Evolutionary conservation across 2,888 invertebrate species (phyloP).

Genomic region (Microdon myrmicae): DNA sequence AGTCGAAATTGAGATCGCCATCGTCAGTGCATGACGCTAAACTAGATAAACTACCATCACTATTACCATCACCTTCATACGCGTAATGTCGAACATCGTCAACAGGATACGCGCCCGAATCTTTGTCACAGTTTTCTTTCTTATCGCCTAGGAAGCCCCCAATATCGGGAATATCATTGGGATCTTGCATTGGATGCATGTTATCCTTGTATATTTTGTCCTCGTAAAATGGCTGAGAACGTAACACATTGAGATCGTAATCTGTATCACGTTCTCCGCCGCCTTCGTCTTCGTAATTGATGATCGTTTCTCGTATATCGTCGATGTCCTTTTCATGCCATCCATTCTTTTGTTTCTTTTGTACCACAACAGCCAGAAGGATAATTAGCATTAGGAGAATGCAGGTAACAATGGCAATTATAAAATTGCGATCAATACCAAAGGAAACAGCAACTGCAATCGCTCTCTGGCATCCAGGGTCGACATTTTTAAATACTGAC

Average conservation of each 20-base stretch:
- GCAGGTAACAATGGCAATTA: constrained; percentile 91
- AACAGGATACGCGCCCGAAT: constrained; percentile 90
- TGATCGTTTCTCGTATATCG: constrained; percentile 96
- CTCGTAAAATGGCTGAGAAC: constrained; percentile 66
- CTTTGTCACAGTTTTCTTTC: constrained; percentile 89
- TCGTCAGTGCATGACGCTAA: constrained; percentile 93
- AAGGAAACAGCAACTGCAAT: constrained; percentile 82
- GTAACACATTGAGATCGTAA: constrained; percentile 66
- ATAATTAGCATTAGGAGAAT: constrained; percentile 81
- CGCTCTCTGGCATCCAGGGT: constrained; percentile 79
- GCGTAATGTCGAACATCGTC: constrained; percentile 98
- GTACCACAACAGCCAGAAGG: constrained; percentile 90
- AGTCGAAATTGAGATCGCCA: constrained; percentile 93
- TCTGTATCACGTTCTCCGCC: constrained; percentile 95
- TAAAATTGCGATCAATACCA: constrained; percentile 85
- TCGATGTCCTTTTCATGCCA: constrained; percentile 92
- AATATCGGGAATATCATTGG: constrained; percentile 81
- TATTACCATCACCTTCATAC: constrained; percentile 96
- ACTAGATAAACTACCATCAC: constrained; percentile 91
- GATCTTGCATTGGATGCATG: constrained; percentile 62
- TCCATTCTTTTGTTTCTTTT: constrained; percentile 85
- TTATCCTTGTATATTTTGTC: constrained; percentile 66
- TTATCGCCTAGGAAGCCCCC: constrained; percentile 91
- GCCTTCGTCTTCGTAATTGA: constrained; percentile 97
- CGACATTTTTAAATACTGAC: constrained; percentile 76